Base-by-base conservation (phyloP, 1,140 invertebrate genomes). In the Glomeris maerens region DNA sequence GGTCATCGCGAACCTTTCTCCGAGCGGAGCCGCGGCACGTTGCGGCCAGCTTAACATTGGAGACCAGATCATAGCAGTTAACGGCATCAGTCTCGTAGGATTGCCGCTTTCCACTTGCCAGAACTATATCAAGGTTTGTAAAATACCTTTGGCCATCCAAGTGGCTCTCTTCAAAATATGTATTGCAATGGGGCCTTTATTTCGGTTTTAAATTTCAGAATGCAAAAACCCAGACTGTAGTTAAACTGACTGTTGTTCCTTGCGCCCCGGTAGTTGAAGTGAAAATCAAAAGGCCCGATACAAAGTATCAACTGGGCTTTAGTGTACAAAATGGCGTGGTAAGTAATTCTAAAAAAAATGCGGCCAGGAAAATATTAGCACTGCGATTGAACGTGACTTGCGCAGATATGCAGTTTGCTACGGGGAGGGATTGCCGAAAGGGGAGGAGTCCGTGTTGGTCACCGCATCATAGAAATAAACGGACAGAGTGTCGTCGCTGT, bases 221-320 rank as follows among this genome's bases (percentile, higher is more conserved):
- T 72, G 87, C 88, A 2, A 93, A 94, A 72, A 88, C 85, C 65
- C 90, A 96, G 68, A 97, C 91, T 36, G 92, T 92, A 49, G 95
- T 99, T 55, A 97, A 98, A 65, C 74, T 99, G 58, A 98, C 93
- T 14, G 91, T 98, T 50, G 96, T 99, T 39, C 93, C 94, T 50
- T 98, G 95, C 74, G 88, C 95, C 38, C 95, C 96, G 22, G 96
- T 99, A n/a, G 95, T 98, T 42, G 96, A 99, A 72, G 96, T 99
- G 26, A 90, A 96, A 71, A 98, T 99, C 57, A 96, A 97, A 69
- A 72, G 96, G 64, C 96, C 96, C 0, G 93, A 99, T 69, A 96
- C 94, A 23, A 98, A 98, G 71, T 98, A 98, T 72, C 96, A 98
- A 68, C 76, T 99, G 51, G 96, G 96, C 27, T 99, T 99, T 71